phyloP scores from a whole-genome alignment of 2,888 invertebrate species.

The Drosophila kambysellisi region DNA sequence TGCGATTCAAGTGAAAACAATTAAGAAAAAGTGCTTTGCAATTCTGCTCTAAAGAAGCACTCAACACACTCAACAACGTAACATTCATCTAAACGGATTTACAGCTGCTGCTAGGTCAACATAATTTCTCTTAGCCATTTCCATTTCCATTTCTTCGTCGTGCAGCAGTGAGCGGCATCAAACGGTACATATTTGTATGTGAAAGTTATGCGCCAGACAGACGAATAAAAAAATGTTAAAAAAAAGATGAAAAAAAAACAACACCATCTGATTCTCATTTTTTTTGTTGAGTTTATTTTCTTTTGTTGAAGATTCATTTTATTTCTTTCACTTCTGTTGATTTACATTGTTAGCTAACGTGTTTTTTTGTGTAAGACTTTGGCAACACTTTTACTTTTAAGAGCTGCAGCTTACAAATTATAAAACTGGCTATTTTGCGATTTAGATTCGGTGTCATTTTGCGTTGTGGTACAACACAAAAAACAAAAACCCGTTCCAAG shows the following conservation, averaged over 20 bases:
- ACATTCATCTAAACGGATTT: slow-evolving; percentile 43
- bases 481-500: slow-evolving; percentile 56
- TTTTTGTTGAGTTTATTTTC: slow-evolving; percentile 45
- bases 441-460: slow-evolving; percentile 55
- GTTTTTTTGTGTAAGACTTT: slow-evolving; percentile 57
- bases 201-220: slow-evolving; percentile 59
- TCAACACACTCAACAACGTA: slow-evolving; percentile 1
- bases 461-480: slow-evolving; percentile 51
- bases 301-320: slow-evolving; percentile 47
- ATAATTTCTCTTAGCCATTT: slow-evolving; percentile 52
- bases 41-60: slow-evolving; percentile 11
- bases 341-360: slow-evolving; percentile 59
- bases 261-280: slow-evolving; percentile 52
- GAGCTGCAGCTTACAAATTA: slow-evolving; percentile 32
- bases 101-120: slow-evolving; percentile 42
- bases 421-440: slow-evolving; percentile 59
- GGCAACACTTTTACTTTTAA: slow-evolving; percentile 72
- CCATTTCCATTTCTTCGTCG: slow-evolving; percentile 55
- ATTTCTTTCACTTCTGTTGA: slow-evolving; percentile 46
- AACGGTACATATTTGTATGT: slow-evolving; percentile 68
- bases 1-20: slow-evolving; percentile 30
- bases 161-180: slow-evolving; percentile 34
- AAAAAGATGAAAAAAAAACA: slow-evolving; percentile 3
- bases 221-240: slow-evolving; percentile 7
- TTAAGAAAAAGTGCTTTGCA: slow-evolving; percentile 19